Base-by-base conservation (phyloP, 2,113 vertebrate species). In the Hassar affinis region DNA sequence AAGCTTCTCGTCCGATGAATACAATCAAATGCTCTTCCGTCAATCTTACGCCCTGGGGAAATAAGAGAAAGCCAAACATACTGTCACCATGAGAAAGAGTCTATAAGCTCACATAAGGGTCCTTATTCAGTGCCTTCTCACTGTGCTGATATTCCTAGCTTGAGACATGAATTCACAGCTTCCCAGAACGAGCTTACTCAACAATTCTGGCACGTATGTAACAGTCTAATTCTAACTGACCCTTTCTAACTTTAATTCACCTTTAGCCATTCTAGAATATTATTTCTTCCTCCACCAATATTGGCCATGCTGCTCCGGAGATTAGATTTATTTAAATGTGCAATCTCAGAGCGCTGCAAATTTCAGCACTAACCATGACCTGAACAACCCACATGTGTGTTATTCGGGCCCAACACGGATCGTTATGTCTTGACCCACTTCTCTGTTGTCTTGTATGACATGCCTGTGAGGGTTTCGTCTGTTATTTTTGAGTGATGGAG, bases 321-420 rank as follows among this genome's bases (percentile, higher is more conserved):
- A 91, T 92, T 91, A 93, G 88, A 93, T 94, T 93, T 94, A 94
- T 94, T 94, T 92, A 93, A 94, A 94, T 93, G 88, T 92, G 88
- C 91, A 92, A 92, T 93, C 92, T 93, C 91, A 92, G 91, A 91
- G 92, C 87, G 91, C 92, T 92, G 91, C 87, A 88, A 90, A 89
- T 90, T 90, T 92, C 90, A 89, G 89, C 82, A 84, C 86, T 86
- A 89, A 84, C 86, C 83, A 11, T 86, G 88, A 87, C 88, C 89
- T 89, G 75, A 82, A 82, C 62, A 57, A 80, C 88, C 91, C 90
- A 88, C 86, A 90, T 93, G 87, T 89, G 85, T 86, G 87, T 87
- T 91, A 90, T 89, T 86, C 87, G 89, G 56, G 81, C 83, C 87
- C 64, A 59, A 45, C 87, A 87, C 91, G 85, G 69, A 91, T 92